Conservation (phyloP, 2,888 invertebrate genomes). For the Colostygia pectinataria region DNA sequence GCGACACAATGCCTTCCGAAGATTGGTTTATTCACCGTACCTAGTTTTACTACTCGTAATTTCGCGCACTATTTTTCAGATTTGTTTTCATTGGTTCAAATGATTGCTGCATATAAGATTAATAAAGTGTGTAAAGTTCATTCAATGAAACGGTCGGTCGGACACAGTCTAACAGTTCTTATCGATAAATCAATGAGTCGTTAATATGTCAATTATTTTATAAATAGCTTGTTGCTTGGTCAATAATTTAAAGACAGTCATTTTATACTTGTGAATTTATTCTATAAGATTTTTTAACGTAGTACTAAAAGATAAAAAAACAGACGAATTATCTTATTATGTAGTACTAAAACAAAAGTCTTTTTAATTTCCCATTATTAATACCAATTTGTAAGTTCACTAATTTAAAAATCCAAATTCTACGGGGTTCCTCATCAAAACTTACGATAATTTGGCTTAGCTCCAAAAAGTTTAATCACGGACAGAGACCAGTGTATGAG, state of each 20-base stretch:
- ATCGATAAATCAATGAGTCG: conserved; percentile 9
- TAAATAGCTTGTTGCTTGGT: no score
- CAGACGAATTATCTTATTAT: no score
- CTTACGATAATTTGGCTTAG: conserved; percentile 52
- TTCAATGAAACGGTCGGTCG: conserved; percentile 11
- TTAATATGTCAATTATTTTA: not conserved
- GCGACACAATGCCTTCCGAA: conserved; percentile 35
- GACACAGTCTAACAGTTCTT: conserved; percentile 8
- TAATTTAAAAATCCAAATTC: conserved; percentile 48
- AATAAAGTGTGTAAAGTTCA: conserved; percentile 6
- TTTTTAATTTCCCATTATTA: conserved; percentile 9
- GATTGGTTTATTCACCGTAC: conserved; percentile 22
- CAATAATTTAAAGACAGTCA: no score
- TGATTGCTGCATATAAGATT: conserved; percentile 1
- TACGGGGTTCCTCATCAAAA: conserved; percentile 51
- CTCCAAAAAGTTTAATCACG: conserved; percentile 57
- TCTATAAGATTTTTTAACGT: no score
- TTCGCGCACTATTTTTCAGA: conserved; percentile 20
- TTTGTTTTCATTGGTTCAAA: conserved; percentile 9
- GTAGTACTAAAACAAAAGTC: no score
- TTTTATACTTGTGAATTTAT: no score
- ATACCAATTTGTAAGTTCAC: conserved; percentile 41
- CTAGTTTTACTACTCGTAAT: conserved; percentile 19
- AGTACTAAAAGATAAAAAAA: no score
- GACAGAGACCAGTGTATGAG: conserved; percentile 27